Conservation (phyloP, 2,113 vertebrate species). For the Meleagris gallopavo region DNA sequence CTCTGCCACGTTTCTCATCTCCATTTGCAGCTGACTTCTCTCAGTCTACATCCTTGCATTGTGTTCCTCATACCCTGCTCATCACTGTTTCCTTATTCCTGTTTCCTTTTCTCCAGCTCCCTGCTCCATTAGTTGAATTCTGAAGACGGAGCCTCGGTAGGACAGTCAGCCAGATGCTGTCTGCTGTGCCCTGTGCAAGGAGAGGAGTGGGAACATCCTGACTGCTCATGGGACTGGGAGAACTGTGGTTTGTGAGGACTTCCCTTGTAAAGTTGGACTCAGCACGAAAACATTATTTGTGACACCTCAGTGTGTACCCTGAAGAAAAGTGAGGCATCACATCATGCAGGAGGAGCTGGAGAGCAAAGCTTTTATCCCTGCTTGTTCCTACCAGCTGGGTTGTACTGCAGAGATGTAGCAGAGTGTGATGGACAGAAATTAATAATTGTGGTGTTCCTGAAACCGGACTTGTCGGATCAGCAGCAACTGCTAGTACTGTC, state of each 20-base stretch:
- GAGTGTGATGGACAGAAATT: background rate
- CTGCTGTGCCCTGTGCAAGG: background rate
- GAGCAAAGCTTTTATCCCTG: background rate
- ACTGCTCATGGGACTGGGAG: accelerated
- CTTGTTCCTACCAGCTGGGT: background rate
- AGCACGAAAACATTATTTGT: background rate
- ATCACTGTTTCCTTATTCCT: background rate
- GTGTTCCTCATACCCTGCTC: background rate
- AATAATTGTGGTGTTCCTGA: background rate
- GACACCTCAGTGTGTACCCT: background rate
- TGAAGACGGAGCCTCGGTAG: background rate
- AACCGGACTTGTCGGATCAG: background rate
- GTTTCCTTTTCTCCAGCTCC: background rate
- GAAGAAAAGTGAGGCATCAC: background rate
- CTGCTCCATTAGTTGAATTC: background rate
- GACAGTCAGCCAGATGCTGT: background rate
- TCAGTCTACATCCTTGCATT: background rate
- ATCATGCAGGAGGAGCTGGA: background rate
- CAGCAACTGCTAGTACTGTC: background rate
- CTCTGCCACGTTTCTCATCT: background rate
- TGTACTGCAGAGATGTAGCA: background rate
- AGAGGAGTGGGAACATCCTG: background rate
- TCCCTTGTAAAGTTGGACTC: background rate
- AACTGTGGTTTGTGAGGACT: accelerated
- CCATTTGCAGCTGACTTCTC: background rate